Evolutionary conservation across 2,888 invertebrate species (phyloP).

Genomic region (Synergus laeviventris): DNA sequence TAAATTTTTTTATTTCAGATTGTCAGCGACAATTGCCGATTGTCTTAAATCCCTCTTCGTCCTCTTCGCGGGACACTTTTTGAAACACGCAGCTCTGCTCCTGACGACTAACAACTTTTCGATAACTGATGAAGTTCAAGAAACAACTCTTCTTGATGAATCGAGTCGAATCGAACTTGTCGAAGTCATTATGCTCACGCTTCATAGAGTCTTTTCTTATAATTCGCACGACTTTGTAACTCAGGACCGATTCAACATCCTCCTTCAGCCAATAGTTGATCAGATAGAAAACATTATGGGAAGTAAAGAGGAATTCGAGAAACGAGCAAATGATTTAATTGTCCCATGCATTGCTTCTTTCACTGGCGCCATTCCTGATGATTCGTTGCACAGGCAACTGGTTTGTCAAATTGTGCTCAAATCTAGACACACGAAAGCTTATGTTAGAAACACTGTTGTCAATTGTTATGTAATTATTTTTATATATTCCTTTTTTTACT

Average conservation of each 20-base stretch:
- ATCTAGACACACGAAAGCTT: constrained; percentile 85
- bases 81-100: constrained; percentile 88
- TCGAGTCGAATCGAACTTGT: constrained; percentile 77
- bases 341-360: constrained; percentile 90
- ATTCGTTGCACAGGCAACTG: constrained; percentile 91
- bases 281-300: constrained; percentile 88
- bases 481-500: constrained; percentile 7
- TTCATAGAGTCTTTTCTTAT: constrained; percentile 87
- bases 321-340: constrained; percentile 80
- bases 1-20: constrained; percentile 75
- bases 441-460: constrained; percentile 78
- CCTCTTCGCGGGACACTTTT: constrained; percentile 91
- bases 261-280: constrained; percentile 93
- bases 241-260: constrained; percentile 88
- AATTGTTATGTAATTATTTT: constrained; percentile 64
- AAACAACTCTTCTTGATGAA: constrained; percentile 78
- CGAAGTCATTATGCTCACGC: constrained; percentile 85
- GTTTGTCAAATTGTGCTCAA: constrained; percentile 94
- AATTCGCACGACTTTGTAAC: constrained; percentile 91
- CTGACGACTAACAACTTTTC: constrained; percentile 82
- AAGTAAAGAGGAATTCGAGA: constrained; percentile 80
- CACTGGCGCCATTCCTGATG: constrained; percentile 89
- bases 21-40: constrained; percentile 87
- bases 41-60: constrained; percentile 91
- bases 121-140: constrained; percentile 75